phyloP scores from a whole-genome alignment of 2,888 invertebrate genomes.

The Apodemia hepburni region DNA sequence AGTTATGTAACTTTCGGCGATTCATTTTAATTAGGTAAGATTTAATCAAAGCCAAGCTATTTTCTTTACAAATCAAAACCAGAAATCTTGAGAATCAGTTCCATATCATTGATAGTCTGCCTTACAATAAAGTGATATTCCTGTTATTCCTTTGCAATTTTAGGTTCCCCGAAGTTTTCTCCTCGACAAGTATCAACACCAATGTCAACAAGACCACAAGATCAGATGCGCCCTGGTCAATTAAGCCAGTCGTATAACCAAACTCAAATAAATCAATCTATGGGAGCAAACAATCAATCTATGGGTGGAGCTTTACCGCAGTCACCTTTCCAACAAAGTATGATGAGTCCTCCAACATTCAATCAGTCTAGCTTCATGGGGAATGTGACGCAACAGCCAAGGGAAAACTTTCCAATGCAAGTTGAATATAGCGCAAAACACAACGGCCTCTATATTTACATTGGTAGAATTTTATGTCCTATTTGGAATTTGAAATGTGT shows the following conservation, averaged over 20 bases:
- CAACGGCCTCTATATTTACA: conserved; percentile 95
- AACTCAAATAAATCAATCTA: conserved; percentile 55
- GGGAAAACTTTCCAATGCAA: conserved; percentile 62
- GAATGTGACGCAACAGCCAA: conserved; percentile 59
- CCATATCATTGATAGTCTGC: too few species aligned
- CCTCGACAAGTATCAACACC: conserved; percentile 75
- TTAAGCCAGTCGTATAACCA: conserved; percentile 61
- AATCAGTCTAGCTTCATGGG: conserved; percentile 60
- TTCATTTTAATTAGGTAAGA: too few species aligned
- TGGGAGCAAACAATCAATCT: conserved; percentile 50
- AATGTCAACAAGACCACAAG: conserved; percentile 59
- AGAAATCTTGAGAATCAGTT: not conserved
- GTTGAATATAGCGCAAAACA: conserved; percentile 87
- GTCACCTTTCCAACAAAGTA: conserved; percentile 55
- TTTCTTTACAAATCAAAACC: too few species aligned
- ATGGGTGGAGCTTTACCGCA: conserved; percentile 43
- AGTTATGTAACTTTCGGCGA: too few species aligned
- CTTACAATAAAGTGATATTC: not conserved
- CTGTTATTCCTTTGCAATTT: conserved; percentile 12
- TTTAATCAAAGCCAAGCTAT: too few species aligned
- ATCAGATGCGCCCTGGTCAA: conserved; percentile 52
- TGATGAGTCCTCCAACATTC: conserved; percentile 54
- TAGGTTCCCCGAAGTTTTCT: conserved; percentile 70
- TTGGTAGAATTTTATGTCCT: conserved; percentile 92
- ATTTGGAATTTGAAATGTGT: conserved; percentile 93